Base-by-base conservation (phyloP, 2,113 vertebrate species). In the Hyperopisus bebe region DNA sequence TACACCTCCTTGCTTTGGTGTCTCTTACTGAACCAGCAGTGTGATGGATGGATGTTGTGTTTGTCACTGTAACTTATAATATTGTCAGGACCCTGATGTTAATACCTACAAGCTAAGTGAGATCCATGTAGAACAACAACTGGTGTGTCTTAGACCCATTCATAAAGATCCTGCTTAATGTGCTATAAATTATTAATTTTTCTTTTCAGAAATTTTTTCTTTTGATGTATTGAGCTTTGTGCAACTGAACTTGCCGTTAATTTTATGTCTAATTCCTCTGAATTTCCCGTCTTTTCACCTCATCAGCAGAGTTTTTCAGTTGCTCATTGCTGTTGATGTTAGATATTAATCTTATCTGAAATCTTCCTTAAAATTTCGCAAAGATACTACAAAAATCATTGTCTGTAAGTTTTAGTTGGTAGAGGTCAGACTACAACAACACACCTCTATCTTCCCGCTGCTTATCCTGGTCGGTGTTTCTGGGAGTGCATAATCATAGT, bases 231-330 rank as follows among this genome's bases (percentile, higher is more conserved):
- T 6, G 27, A 44, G 58, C 53, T 10, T 50, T 21, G 27, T 80
- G 31, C 77, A 80, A 24, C 50, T 17, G 70, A 62, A 44, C 31
- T 55, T 55, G 66, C 35, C 44, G 70, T 90, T 74, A 80, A 70
- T 90, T 90, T 90, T n/a, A 48, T 88, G 35, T 90, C 39, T 87
- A 46, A 88, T 90, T 88, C 66, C 35, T 44, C 48, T 87, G 53
- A 66, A 87, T 90, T 58, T 21, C 51, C 85, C 47, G 13, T 88
- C 48, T 42, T 88, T 87, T 87, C 9, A 46, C 89, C 39, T 39
- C 47, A 77, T 80, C 66, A 27, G 21, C 21, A 53, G 85, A 80
- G n/a, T 44, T 53, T 53, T 44, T 70, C 21, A 39, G 19, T 19
- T 35, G 51, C 31, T 86, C 46, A n/a, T 31, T 86, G n/a, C n/a